Percentiles rank a stretch among this genome's conserved stretches.
Evolutionary conservation across 2,888 invertebrate species (phyloP).

Genomic region (Drosophila algonquin): DNA sequence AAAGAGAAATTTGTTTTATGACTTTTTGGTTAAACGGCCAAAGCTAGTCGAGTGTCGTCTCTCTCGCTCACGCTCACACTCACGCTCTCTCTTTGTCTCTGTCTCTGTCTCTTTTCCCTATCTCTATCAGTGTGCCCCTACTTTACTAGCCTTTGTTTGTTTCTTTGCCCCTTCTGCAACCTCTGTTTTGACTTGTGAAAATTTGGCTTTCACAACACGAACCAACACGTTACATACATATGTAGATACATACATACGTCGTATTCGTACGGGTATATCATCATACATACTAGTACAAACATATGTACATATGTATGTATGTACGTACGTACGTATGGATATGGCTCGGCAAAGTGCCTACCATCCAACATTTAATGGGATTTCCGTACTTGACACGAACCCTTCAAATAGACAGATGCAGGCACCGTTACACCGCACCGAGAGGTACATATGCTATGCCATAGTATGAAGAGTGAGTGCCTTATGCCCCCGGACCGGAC

Average conservation of each 20-base stretch:
- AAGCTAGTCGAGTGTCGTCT: conserved; percentile 16
- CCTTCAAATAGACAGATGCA: conserved; percentile 49
- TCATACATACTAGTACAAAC: conserved; percentile 5
- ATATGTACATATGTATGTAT: conserved; percentile 25
- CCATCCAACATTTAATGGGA: conserved; percentile 69
- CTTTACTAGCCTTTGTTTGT: conserved; percentile 50
- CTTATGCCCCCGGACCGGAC: not conserved
- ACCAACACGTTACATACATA: conserved; percentile 9
- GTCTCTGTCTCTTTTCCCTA: conserved; percentile 22
- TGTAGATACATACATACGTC: not conserved
- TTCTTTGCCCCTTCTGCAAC: conserved; percentile 59
- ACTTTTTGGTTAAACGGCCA: conserved; percentile 60
- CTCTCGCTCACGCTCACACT: conserved; percentile 37
- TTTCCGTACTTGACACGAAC: conserved; percentile 73
- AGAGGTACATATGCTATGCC: not conserved
- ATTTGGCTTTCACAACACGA: conserved; percentile 72
- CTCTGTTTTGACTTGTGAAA: conserved; percentile 76
- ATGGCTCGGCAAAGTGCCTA: conserved; percentile 46
- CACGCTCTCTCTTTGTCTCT: conserved; percentile 40
- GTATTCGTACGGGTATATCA: not conserved
- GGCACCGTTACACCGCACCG: conserved; percentile 5
- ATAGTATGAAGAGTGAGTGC: not conserved
- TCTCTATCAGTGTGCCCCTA: conserved; percentile 1
- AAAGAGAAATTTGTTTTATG: conserved; percentile 73
- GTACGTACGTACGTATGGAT: conserved; percentile 8